Base-by-base conservation (phyloP, 2,797 vertebrate species). In the Hippocampus kuda region DNA sequence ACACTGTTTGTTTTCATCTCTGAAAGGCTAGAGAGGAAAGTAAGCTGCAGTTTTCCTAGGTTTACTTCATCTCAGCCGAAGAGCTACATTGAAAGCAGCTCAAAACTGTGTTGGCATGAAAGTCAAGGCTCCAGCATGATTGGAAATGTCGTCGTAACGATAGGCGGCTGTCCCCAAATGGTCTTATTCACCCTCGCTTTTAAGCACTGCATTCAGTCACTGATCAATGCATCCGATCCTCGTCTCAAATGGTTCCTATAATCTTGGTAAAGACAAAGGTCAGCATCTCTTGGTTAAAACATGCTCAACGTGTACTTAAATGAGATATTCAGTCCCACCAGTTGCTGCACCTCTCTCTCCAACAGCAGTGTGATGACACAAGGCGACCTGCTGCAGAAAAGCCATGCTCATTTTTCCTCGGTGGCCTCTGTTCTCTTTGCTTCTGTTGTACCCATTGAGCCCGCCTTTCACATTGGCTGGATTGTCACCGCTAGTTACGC, bases 141-240 rank as follows among this genome's bases (percentile, higher is more conserved):
- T 53, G 66, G 49, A 15, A 41, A 41, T 53, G 66, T 38, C 13
- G 20, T 67, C 30, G 22, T 30, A 30, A n/a, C 49, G 1, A 15
- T 22, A 54, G 27, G n/a, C 27, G 27, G 18, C 48, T 42, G 24
- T 38, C 38, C 27, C 48, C 30, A 53, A 51, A 34, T 38, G 65
- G 65, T 27, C 34, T 20, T 6, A n/a, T 66, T 48, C 44, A 24
- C 66, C 30, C 41, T 41, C 34, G 51, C 34, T 16, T 56, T n/a
- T 24, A 12, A 56, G 34, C 66, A 41, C 49, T 38, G 48, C 16
- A 34, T 20, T 67, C 65, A 51, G 30, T 60, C 65, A 67, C 49
- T 20, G 49, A 67, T 46, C 63, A 7, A 4, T 48, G 24, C 63
- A 48, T 10, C 41, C 1, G 24, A 4, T 26, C 2, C n/a, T 46